Evolutionary conservation across 2,797 vertebrate species (phyloP).

Genomic region (Enoplosus armatus): DNA sequence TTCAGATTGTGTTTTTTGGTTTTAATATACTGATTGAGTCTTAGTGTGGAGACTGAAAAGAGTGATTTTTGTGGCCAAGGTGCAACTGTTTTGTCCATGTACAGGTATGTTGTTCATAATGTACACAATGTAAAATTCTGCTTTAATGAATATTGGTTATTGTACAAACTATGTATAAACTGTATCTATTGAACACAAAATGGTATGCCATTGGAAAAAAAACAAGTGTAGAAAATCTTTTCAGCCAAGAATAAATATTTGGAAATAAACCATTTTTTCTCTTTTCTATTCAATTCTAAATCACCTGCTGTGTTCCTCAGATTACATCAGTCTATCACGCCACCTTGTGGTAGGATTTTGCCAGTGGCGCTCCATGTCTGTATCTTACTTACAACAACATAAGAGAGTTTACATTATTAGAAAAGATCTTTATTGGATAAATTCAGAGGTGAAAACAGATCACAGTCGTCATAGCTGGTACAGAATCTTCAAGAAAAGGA

Average conservation of each 20-base stretch:
- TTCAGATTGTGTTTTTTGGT: slow-evolving; percentile 39
- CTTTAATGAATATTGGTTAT: slow-evolving; percentile 85
- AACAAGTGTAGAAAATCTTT: slow-evolving; percentile 82
- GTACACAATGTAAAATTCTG: slow-evolving; percentile 85
- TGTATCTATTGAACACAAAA: slow-evolving; percentile 86
- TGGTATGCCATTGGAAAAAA: slow-evolving; percentile 84
- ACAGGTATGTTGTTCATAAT: slow-evolving; percentile 79
- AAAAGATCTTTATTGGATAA: slow-evolving; percentile 45
- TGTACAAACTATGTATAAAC: slow-evolving; percentile 89
- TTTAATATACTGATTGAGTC: slow-evolving; percentile 59
- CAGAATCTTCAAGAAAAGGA: slow-evolving; percentile 8
- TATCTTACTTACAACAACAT: not conserved
- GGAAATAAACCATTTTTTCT: slow-evolving; percentile 44
- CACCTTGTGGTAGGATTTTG: slow-evolving; percentile 55
- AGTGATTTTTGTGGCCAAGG: slow-evolving; percentile 29
- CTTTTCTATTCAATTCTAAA: not conserved
- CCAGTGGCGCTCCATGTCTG: not conserved
- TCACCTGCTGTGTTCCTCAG: accelerated
- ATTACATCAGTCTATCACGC: not conserved
- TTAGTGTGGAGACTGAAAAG: slow-evolving; percentile 57
- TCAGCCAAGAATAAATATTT: slow-evolving; percentile 92
- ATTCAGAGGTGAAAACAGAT: slow-evolving; percentile 13
- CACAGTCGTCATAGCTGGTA: slow-evolving; percentile 10
- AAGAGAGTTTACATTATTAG: not conserved
- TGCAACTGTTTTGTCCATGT: slow-evolving; percentile 72